These are phyloP conservation scores for Macrocentrus cingulum DNA, from an alignment of 1,140 invertebrate genomes.

Conservation along the genomic window DNA sequence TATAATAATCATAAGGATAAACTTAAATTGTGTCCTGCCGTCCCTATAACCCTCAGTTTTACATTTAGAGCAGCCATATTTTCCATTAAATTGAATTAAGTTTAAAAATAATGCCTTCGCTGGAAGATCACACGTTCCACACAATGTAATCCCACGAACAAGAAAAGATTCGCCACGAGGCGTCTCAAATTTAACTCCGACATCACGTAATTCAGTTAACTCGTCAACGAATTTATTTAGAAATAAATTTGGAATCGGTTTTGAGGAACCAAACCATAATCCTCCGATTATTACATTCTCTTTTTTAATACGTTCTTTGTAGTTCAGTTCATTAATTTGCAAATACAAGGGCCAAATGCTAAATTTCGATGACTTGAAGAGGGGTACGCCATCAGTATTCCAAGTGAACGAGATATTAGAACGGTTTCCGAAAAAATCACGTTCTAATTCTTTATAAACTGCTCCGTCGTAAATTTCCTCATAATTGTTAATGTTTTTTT, in stretches of 20 bases:
- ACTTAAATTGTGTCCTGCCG: not conserved
- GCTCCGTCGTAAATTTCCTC: constrained; percentile 20
- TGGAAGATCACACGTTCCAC: not conserved
- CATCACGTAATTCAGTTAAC: not conserved
- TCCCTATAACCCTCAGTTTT: not conserved
- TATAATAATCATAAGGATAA: constrained; percentile 7
- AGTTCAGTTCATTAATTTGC: constrained; percentile 20
- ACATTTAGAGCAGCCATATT: not conserved
- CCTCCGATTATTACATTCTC: constrained; percentile 15
- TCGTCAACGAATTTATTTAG: constrained; percentile 1
- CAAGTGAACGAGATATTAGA: constrained; percentile 22
- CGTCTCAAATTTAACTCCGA: not conserved
- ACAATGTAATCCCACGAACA: not conserved
- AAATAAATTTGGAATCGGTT: constrained; percentile 15
- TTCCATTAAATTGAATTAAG: not conserved
- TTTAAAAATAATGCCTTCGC: not conserved
- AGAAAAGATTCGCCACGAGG: not conserved
- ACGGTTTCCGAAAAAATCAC: not conserved
- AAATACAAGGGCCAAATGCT: constrained; percentile 21
- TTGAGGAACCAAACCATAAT: constrained; percentile 21
- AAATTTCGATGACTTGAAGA: constrained; percentile 11
- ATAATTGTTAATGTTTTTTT: not conserved
- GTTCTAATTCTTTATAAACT: constrained; percentile 13
- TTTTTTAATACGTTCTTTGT: constrained; percentile 10
- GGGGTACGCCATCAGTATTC: constrained; percentile 18